Conservation (phyloP, 2,797 vertebrate genomes). For the Leuciscus waleckii region DNA sequence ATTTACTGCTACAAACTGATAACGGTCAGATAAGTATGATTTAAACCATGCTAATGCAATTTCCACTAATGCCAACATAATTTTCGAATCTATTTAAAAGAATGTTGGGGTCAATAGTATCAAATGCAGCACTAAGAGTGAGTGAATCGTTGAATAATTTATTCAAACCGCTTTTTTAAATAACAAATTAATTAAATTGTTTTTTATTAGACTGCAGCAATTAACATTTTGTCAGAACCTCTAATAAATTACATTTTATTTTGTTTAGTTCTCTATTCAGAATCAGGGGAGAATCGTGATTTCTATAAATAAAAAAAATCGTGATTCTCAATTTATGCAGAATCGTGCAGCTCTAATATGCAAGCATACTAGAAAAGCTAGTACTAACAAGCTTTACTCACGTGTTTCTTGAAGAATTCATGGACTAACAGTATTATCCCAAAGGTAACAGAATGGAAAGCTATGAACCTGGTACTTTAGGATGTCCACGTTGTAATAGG, state of each 20-base stretch:
- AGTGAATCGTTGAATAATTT: neutral
- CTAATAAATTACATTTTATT: neutral
- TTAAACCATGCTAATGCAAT: too few species aligned
- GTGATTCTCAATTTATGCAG: neutral
- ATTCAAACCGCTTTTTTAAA: neutral
- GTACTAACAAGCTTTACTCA: neutral
- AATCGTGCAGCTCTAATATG: neutral
- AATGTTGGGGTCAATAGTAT: too few species aligned
- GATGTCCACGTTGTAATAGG: constrained; percentile 96
- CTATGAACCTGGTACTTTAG: constrained; percentile 93
- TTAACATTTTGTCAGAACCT: neutral
- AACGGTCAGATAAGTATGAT: too few species aligned
- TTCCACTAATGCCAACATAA: too few species aligned
- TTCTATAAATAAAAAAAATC: neutral
- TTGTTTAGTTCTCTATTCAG: neutral
- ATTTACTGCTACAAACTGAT: too few species aligned
- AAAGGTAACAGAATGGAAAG: neutral
- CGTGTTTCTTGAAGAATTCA: neutral
- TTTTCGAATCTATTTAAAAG: too few species aligned
- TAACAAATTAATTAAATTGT: neutral
- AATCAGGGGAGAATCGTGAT: neutral
- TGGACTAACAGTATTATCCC: neutral
- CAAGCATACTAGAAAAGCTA: neutral
- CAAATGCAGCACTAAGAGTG: too few species aligned
- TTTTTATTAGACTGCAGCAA: neutral